A percentile compares a stretch with the other conserved stretches of the same genome.
These are phyloP conservation scores for Pseudopodoces humilis DNA, from an alignment of 2,113 vertebrate species.

Conservation along the genomic window DNA sequence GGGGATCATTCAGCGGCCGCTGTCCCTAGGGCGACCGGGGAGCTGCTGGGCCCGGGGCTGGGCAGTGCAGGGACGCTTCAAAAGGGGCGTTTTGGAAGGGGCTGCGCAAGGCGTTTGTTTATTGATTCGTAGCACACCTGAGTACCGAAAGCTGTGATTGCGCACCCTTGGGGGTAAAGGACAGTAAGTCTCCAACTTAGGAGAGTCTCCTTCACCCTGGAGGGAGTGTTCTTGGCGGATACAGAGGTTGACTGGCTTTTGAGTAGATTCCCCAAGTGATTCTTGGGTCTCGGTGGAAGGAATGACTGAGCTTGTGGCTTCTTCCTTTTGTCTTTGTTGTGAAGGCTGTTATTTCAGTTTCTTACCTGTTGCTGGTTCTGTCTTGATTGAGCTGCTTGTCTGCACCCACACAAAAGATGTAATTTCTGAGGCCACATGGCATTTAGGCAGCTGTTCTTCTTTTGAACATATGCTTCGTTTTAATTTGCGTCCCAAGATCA, in stretches of 20 bases:
- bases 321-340: not conserved
- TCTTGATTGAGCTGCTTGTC: not conserved
- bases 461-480: not conserved
- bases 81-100: too few relatives aligned
- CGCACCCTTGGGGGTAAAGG: not conserved
- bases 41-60: not conserved
- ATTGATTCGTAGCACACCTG: rapidly evolving
- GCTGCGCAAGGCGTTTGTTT: too few relatives aligned
- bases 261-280: not conserved
- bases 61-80: not conserved
- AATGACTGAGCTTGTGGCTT: not conserved
- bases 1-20: too few relatives aligned
- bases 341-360: not conserved
- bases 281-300: not conserved
- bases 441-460: not conserved
- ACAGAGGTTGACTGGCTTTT: not conserved
- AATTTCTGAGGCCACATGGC: not conserved
- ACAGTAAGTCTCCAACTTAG: not conserved
- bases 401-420: not conserved
- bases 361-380: not conserved
- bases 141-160: not conserved
- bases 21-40: not conserved
- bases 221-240: not conserved
- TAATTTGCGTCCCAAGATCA: not conserved
- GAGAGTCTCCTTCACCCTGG: not conserved